These are phyloP conservation scores for Furcifer pardalis DNA, from an alignment of 2,797 vertebrate genomes.

Conservation along the genomic window DNA sequence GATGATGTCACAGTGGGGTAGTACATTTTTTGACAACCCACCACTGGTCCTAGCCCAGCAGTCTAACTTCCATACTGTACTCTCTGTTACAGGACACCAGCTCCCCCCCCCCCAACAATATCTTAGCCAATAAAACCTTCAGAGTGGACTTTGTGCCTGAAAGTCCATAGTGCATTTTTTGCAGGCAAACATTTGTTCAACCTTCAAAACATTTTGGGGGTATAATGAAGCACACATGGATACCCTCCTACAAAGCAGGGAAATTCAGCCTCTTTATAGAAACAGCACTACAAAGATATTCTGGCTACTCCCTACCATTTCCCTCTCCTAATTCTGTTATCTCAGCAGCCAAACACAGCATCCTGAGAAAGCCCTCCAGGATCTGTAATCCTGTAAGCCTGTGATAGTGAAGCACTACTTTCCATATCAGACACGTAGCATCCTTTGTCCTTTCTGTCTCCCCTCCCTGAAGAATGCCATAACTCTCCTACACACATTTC, in stretches of 20 bases:
- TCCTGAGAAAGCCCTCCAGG: conserved; percentile 31
- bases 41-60: too few species aligned
- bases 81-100: too few species aligned
- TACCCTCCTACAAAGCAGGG: conserved; percentile 27
- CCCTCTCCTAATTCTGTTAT: conserved; percentile 35
- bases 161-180: conserved; percentile 25
- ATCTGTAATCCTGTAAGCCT: conserved; percentile 39
- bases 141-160: conserved; percentile 9
- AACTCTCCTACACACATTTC: neutral
- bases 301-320: neutral
- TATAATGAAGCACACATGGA: conserved; percentile 38
- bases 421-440: conserved; percentile 19
- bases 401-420: conserved; percentile 33
- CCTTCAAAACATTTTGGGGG: neutral
- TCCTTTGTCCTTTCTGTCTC: conserved; percentile 25
- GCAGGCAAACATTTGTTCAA: conserved; percentile 10
- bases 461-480: neutral
- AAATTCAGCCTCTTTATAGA: conserved; percentile 35
- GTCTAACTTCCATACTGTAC: too few species aligned
- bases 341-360: conserved; percentile 37
- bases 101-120: neutral
- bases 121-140: neutral
- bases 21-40: too few species aligned
- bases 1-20: too few species aligned
- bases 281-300: conserved; percentile 15